Evolutionary conservation across 2,888 invertebrate genomes (phyloP), one percentile per base, ranked within the genome.

Genomic region (Thecocarcelia acutangulata): DNA sequence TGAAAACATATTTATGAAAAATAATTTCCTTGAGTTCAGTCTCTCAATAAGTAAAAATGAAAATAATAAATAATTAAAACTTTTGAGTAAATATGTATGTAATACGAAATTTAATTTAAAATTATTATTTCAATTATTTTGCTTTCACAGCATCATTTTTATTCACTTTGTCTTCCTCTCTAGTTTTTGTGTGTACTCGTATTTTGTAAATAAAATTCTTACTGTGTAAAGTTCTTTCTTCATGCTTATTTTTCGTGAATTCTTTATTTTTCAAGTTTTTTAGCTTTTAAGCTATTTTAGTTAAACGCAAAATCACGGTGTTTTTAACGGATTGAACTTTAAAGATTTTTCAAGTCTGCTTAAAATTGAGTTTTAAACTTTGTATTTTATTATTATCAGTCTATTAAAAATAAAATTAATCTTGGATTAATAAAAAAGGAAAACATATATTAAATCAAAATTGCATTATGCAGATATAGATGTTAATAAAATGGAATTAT

Each of bases 11-110:
- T n/a, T n/a, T n/a, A 64, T 69, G 42, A 79, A 76, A 33, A 68
- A 80, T 70, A 76, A 69, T 83, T 83, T 80, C 59, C 58, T 70
- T 77, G 82, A 82, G 82, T 74, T 88, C 87, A 88, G 87, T 88
- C 87, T 88, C 88, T 88, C 87, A 88, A 87, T 85, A 85, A 85
- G 85, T 85, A 76, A 83, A n/a, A 85, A 44, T 84, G 85, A 77
- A 81, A 85, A 73, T 48, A 50, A 40, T 48, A 50, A 40, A 46
- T 24, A 50, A 44, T 52, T 33, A 17, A 50, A 52, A 15, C 12
- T 3, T 12, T 15, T 28, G 37, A 48, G 13, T 50, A 48, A 48
- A 58, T 58, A 48, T 24, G 54, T 58, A 48, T 24, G 13, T 24
- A 8, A 54, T 40, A 12, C 21, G 40, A 15, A 59, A 70, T 6